Evolutionary conservation across 2,888 invertebrate genomes (phyloP).

Genomic region (Eumerus sabulonum): DNA sequence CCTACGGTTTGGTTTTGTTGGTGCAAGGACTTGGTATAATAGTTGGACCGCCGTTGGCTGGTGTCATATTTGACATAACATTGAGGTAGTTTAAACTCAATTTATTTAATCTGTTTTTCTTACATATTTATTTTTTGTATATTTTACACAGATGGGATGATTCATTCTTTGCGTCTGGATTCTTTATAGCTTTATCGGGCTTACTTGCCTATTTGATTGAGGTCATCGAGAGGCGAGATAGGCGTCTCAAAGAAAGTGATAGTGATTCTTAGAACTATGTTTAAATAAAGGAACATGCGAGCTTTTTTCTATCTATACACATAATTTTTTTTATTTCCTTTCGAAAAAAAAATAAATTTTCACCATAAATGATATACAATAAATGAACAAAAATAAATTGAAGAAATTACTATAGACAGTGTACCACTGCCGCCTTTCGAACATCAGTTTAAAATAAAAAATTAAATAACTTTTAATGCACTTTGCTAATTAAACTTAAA

Average conservation of each 20-base stretch:
- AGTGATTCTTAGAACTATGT: conserved; percentile 73
- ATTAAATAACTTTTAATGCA: conserved; percentile 32
- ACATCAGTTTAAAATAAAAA: conserved; percentile 41
- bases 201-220: conserved; percentile 77
- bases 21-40: conserved; percentile 96
- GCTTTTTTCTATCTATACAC: conserved; percentile 26
- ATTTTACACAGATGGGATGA: conserved; percentile 84
- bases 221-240: conserved; percentile 75
- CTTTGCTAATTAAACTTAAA: conserved; percentile 6
- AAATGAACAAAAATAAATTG: conserved; percentile 16
- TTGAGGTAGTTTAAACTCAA: conserved; percentile 71
- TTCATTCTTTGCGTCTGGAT: conserved; percentile 89
- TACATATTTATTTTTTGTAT: conserved; percentile 24
- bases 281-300: conserved; percentile 39
- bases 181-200: conserved; percentile 90
- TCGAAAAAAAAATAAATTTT: conserved; percentile 66
- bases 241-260: conserved; percentile 75
- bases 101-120: not conserved
- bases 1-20: conserved; percentile 92
- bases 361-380: conserved; percentile 17
- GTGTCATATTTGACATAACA: conserved; percentile 80
- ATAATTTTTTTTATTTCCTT: conserved; percentile 37
- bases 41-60: conserved; percentile 94
- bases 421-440: conserved; percentile 68
- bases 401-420: conserved; percentile 65